These are phyloP conservation scores for Notodonta ziczac DNA, from an alignment of 2,888 invertebrate species.

Conservation along the genomic window DNA sequence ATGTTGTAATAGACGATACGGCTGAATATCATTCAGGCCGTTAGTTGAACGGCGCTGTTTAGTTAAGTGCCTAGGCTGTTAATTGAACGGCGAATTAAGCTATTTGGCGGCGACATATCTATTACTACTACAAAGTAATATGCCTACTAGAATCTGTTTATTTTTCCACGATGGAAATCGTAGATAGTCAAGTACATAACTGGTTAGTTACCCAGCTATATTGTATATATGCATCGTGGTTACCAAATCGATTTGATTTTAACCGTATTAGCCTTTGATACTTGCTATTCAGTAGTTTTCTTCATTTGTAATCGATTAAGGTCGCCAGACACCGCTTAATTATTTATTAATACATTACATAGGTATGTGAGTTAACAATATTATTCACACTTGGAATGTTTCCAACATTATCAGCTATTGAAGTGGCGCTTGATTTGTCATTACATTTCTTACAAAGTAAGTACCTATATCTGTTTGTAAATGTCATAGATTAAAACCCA, in stretches of 20 bases:
- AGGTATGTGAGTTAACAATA: background rate
- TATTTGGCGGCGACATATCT: too few relatives aligned
- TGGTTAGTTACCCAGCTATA: background rate
- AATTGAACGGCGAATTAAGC: too few relatives aligned
- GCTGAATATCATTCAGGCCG: too few relatives aligned
- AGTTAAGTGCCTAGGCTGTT: too few relatives aligned
- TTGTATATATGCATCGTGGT: constrained; percentile 3
- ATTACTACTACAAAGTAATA: too few relatives aligned
- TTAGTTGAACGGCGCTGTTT: too few relatives aligned
- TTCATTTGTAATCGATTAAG: background rate
- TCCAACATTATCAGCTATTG: constrained; percentile 8
- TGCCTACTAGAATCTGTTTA: too few relatives aligned
- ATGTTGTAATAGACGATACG: too few relatives aligned
- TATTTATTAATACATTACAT: background rate
- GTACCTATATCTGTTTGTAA: background rate
- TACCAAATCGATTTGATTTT: constrained; percentile 5
- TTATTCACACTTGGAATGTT: background rate
- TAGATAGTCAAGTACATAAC: too few relatives aligned
- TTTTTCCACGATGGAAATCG: too few relatives aligned
- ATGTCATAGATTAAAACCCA: background rate
- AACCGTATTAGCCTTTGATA: background rate
- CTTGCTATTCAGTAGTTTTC: background rate
- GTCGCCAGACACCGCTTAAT: background rate
- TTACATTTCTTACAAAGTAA: background rate
- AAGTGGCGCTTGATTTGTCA: constrained; percentile 16